Conservation (phyloP, 2,113 vertebrate species). For the Limnothrissa miodon region DNA sequence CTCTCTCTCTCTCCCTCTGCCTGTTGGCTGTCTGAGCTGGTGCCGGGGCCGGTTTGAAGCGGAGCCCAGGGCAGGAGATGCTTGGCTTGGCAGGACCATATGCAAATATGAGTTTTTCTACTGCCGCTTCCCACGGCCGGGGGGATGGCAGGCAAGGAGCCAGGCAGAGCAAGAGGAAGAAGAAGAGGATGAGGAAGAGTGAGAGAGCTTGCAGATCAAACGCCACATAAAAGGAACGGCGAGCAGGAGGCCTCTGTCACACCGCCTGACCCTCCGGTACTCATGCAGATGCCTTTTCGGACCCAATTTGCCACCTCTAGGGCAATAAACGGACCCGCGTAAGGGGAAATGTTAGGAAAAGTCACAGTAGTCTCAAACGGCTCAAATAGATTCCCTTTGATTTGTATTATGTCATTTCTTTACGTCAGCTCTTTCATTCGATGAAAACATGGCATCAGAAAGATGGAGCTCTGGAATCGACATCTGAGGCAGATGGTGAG, state of each 20-base stretch:
- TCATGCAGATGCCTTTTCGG: too few species aligned
- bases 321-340: not conserved
- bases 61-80: not conserved
- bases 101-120: conserved; percentile 11
- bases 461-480: not conserved
- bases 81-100: conserved; percentile 4
- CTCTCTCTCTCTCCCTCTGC: not conserved
- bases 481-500: not conserved
- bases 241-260: not conserved
- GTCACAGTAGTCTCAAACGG: not conserved
- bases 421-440: not conserved
- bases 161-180: too few species aligned
- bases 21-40: not conserved
- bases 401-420: not conserved
- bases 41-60: not conserved
- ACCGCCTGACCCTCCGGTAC: not conserved
- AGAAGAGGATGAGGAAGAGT: not conserved
- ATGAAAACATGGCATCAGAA: not conserved
- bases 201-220: not conserved
- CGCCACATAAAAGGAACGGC: not conserved
- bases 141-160: not conserved
- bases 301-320: too few species aligned
- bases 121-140: not conserved
- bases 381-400: not conserved
- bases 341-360: not conserved